These are phyloP conservation scores for Macquaria ambigua DNA, from an alignment of 2,113 vertebrate genomes.

Conservation along the genomic window DNA sequence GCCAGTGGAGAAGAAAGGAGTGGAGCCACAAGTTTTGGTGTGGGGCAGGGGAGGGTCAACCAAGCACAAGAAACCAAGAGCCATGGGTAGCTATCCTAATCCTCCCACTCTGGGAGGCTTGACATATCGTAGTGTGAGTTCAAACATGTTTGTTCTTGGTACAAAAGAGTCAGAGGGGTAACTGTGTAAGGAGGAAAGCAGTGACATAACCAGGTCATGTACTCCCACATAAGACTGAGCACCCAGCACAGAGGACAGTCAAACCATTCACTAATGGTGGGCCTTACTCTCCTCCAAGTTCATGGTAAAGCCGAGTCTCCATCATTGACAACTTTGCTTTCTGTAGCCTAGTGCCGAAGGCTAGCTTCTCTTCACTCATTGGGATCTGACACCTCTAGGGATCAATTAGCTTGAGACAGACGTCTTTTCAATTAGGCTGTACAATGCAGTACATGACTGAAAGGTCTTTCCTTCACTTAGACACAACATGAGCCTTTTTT, in stretches of 20 bases:
- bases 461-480: conserved; percentile 2
- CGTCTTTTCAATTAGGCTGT: conserved; percentile 26
- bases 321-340: conserved; percentile 1
- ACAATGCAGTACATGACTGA: background rate
- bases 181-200: conserved; percentile 3
- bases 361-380: conserved; percentile 10
- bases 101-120: conserved; percentile 3
- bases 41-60: background rate
- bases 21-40: background rate
- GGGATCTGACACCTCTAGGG: background rate
- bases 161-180: background rate
- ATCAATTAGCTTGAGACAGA: conserved; percentile 39
- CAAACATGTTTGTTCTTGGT: conserved; percentile 1
- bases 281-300: background rate
- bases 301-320: conserved; percentile 1
- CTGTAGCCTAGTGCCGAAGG: background rate
- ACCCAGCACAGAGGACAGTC: background rate
- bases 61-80: conserved; percentile 9
- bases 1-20: background rate
- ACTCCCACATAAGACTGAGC: conserved; percentile 11
- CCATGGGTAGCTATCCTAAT: background rate
- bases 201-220: conserved; percentile 1
- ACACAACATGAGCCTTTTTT: background rate
- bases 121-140: background rate
- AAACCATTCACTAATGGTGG: conserved; percentile 1